These are phyloP conservation scores for Phyllopteryx taeniolatus DNA, from an alignment of 2,113 vertebrate genomes.

Conservation along the genomic window DNA sequence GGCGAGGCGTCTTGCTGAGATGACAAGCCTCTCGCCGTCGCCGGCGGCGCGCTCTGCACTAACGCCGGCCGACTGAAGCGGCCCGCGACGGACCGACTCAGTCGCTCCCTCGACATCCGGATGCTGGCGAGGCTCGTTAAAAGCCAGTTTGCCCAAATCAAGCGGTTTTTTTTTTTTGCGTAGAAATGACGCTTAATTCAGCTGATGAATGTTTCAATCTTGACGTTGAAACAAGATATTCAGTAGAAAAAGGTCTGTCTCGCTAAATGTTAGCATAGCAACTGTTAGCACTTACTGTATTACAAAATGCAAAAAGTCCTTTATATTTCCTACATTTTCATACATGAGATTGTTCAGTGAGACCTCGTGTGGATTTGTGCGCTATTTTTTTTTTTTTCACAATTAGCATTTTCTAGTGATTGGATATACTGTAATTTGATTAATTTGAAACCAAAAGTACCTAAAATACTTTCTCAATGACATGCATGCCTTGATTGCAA, in stretches of 20 bases:
- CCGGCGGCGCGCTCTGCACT: conserved; percentile 57
- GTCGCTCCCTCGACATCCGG: conserved; percentile 47
- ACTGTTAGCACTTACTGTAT: not conserved
- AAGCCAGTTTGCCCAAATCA: conserved; percentile 31
- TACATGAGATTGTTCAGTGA: not conserved
- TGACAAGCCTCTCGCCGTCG: conserved; percentile 53
- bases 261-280: too few relatives aligned
- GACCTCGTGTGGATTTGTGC: not conserved
- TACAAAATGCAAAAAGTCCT: not conserved
- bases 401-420: not conserved
- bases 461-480: not conserved
- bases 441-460: not conserved
- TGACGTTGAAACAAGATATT: not conserved
- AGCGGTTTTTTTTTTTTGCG: not conserved
- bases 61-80: conserved; percentile 56
- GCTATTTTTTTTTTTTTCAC: not conserved
- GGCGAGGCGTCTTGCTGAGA: conserved; percentile 57
- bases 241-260: too few relatives aligned
- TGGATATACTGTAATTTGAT: not conserved
- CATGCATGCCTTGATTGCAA: not conserved
- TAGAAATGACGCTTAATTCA: not conserved
- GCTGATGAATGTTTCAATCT: not conserved
- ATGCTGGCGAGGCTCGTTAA: conserved; percentile 53
- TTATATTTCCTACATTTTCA: not conserved
- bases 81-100: conserved; percentile 47